Evolutionary conservation across 2,113 vertebrate genomes (phyloP).

Genomic region (Otis tarda): DNA sequence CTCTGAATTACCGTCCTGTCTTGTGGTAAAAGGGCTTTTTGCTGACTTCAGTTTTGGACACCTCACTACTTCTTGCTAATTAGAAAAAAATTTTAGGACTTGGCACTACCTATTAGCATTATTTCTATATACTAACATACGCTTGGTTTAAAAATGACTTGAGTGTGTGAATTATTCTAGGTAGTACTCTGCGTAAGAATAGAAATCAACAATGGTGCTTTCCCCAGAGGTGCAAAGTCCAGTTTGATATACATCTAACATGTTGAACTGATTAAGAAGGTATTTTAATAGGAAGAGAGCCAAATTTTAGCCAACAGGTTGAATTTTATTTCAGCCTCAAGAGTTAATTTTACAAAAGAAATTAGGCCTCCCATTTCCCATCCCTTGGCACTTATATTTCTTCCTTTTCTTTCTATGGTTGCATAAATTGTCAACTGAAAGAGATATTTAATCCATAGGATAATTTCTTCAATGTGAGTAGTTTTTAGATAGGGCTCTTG

Average conservation of each 20-base stretch:
- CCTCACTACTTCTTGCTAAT: background rate
- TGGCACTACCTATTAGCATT: background rate
- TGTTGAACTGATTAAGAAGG: conserved; percentile 9
- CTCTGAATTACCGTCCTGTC: background rate
- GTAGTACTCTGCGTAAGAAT: background rate
- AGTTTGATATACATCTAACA: background rate
- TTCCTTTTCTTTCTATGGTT: conserved; percentile 7
- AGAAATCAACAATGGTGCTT: background rate
- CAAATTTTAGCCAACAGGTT: conserved; percentile 40
- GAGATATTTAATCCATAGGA: background rate
- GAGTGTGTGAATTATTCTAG: background rate
- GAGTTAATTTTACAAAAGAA: conserved; percentile 42
- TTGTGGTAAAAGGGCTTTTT: background rate
- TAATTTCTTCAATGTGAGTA: background rate
- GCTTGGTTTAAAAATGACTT: background rate
- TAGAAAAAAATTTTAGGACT: background rate
- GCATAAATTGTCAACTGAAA: background rate
- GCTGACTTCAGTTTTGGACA: background rate
- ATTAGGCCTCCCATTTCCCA: conserved; percentile 22
- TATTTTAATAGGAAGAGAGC: conserved; percentile 25
- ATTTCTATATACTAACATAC: background rate
- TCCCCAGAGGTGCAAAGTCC: background rate
- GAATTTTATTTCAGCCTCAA: conserved; percentile 40
- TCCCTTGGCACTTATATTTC: conserved; percentile 5
- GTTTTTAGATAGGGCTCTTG: background rate